A percentile compares a stretch with the other conserved stretches of the same genome.
These are phyloP conservation scores for Acleris sparsana DNA, from an alignment of 2,888 invertebrate genomes.

Conservation along the genomic window DNA sequence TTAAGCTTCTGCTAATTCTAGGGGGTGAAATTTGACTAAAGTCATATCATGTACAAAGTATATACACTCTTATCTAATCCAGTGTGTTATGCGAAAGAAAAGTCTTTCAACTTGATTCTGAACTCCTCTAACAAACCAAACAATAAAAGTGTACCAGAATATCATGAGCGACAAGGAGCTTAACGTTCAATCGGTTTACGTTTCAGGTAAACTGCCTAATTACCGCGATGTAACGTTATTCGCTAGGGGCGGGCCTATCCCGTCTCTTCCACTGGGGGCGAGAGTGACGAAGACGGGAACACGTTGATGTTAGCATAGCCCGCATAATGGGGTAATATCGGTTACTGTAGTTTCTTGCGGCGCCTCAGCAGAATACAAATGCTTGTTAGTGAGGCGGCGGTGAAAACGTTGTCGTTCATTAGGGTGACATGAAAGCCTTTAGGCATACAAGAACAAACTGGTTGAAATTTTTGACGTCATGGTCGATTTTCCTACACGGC, in stretches of 20 bases:
- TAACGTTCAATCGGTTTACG: slow-evolving; percentile 27
- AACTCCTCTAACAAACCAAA: neutral
- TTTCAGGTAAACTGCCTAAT: slow-evolving; percentile 25
- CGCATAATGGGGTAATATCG: neutral
- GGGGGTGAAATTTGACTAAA: too few species aligned
- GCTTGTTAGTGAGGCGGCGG: slow-evolving; percentile 1
- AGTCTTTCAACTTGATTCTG: too few species aligned
- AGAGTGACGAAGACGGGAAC: slow-evolving; percentile 1
- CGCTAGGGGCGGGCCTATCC: neutral
- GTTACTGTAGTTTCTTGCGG: slow-evolving; percentile 1
- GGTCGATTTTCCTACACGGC: too few species aligned
- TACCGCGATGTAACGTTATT: slow-evolving; percentile 6
- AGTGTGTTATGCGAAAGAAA: too few species aligned
- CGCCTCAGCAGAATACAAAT: slow-evolving; percentile 1
- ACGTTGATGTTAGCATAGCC: neutral
- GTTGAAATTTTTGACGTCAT: too few species aligned
- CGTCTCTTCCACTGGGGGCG: neutral
- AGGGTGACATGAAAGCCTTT: too few species aligned
- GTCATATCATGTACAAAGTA: too few species aligned
- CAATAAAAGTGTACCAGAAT: neutral
- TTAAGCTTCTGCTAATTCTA: too few species aligned
- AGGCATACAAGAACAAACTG: too few species aligned
- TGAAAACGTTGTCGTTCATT: neutral
- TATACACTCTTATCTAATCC: too few species aligned
- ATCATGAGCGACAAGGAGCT: slow-evolving; percentile 10